Conservation (phyloP, 2,113 vertebrate species). For the Meleagris gallopavo region DNA sequence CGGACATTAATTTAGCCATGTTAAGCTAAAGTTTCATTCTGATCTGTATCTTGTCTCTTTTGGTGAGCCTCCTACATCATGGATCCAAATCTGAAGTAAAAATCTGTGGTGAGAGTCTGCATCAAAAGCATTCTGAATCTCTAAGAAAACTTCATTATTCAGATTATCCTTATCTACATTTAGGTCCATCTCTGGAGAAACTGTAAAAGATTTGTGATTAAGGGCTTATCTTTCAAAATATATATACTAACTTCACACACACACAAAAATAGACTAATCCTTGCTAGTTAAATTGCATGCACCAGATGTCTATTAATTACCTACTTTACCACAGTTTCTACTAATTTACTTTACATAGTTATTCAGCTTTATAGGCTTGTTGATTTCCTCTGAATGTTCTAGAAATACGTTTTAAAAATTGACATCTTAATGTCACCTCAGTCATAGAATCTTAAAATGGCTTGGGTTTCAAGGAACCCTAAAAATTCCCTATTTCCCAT, state of each 20-base stretch:
- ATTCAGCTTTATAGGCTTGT: not conserved
- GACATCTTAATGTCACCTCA: not conserved
- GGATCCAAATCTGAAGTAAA: not conserved
- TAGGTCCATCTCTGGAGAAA: not conserved
- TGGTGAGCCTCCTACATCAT: not conserved
- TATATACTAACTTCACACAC: not conserved
- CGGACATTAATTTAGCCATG: not conserved
- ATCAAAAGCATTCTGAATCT: not conserved
- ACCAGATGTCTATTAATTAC: not conserved
- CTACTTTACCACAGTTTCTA: not conserved
- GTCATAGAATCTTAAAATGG: not conserved
- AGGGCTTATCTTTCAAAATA: not conserved
- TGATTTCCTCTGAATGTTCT: not conserved
- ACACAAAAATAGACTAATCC: not conserved
- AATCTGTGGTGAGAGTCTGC: not conserved
- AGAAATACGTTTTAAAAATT: not conserved
- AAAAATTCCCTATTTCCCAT: no score
- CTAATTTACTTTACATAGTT: not conserved
- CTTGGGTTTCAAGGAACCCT: no score
- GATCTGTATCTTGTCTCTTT: not conserved
- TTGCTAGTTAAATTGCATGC: not conserved
- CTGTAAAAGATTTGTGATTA: not conserved
- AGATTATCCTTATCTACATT: not conserved
- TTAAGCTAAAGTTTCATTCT: not conserved
- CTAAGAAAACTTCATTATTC: not conserved